Evolutionary conservation across 2,113 vertebrate genomes (phyloP).

Genomic region (Pomatorhinus ruficollis): DNA sequence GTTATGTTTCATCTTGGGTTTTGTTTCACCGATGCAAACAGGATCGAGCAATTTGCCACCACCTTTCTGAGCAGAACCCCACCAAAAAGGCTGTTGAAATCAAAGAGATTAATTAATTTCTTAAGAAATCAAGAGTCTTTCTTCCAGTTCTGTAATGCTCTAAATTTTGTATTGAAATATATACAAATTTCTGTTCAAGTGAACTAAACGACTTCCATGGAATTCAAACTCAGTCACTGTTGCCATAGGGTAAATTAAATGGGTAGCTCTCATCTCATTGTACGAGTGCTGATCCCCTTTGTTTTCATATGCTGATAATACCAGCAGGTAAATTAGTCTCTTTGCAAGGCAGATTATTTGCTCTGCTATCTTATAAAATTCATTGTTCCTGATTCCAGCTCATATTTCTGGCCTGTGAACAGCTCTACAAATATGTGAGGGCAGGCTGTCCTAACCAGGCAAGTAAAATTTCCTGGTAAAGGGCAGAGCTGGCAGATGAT

Average conservation of each 20-base stretch:
- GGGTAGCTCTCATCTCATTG: background rate
- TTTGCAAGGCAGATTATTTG: background rate
- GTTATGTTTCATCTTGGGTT: background rate
- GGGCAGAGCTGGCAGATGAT: background rate
- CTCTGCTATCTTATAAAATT: background rate
- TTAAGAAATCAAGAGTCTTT: background rate
- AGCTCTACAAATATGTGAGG: background rate
- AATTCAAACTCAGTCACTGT: background rate
- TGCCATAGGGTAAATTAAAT: background rate
- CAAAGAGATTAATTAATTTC: background rate
- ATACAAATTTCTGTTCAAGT: background rate
- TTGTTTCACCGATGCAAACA: background rate
- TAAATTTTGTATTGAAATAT: background rate
- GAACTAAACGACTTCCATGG: background rate
- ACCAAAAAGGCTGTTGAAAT: background rate
- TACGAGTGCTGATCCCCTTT: background rate
- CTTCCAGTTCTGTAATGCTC: background rate
- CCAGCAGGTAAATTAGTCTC: background rate
- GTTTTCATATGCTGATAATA: background rate
- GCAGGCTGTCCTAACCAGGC: background rate
- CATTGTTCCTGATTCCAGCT: background rate
- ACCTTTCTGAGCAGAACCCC: background rate
- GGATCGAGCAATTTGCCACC: background rate
- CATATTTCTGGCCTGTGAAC: background rate
- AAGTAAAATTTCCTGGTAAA: background rate